Base-by-base conservation (phyloP, 2,113 vertebrate genomes). In the Pandion haliaetus region DNA sequence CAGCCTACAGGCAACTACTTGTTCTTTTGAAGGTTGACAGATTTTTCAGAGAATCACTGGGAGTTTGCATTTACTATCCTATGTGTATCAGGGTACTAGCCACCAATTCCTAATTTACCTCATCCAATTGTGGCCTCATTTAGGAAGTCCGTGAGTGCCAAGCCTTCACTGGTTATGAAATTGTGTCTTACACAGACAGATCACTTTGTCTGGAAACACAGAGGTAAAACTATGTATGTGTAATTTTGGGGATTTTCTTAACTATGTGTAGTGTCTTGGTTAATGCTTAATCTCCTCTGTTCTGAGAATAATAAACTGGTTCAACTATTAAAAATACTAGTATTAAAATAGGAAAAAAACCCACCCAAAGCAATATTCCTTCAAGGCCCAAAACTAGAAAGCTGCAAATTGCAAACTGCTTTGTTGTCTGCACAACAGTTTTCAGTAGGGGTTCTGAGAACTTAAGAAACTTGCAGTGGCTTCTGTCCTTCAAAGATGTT, bases 101-200 rank as follows among this genome's bases (percentile, higher is more conserved):
- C 57, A 36, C 26, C 57, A 50, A 15, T 79, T 86, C 71, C 77
- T 92, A 74, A 91, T 77, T 78, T 38, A 58, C 54, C 13, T 82
- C 65, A 67, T 94, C 32, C 82, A 55, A 66, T 86, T 92, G 55
- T 94, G 82, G 92, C 89, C 67, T 94, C 72, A 66, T 93, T 92
- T 93, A 94, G 93, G 82, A 93, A 94, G 63, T 21, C 58, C 36
- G 3, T 92, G 93, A 92, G 73, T 92, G 47, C 86, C 78, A 94
- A 67, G 77, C 59, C 57, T 94, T 93, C 95, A 84, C 36, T 72
- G 72, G 50, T 86, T 90, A 79, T 76, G 92, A 92, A 86, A 86
- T 44, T 84, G 55, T 86, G 69, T 93, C 87, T 88, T 93, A 76
- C 44, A 83, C 59, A 91, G 38, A 58, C 57, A 88, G 57, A 72